Conservation (phyloP, 2,797 vertebrate genomes). For the Oryzias sinensis region DNA sequence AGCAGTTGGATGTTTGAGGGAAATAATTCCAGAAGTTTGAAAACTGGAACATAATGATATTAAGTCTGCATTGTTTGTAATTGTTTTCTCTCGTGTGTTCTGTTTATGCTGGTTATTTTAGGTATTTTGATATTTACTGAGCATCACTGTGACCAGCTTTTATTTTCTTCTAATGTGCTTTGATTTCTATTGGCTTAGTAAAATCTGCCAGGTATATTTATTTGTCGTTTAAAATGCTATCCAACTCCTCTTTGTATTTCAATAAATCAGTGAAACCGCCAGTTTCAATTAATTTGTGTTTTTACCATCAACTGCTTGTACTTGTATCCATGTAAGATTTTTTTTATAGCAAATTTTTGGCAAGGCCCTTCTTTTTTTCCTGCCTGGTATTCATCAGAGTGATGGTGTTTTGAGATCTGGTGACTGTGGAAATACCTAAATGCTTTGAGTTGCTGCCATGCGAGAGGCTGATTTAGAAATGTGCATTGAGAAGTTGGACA, state of each 20-base stretch:
- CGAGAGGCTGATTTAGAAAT: too few relatives aligned
- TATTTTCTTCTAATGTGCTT: not conserved
- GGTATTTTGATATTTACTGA: not conserved
- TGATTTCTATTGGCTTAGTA: not conserved
- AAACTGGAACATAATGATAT: too few relatives aligned
- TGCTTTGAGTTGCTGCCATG: too few relatives aligned
- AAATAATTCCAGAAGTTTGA: not conserved
- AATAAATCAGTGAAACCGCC: slow-evolving; percentile 44
- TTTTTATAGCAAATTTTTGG: too few relatives aligned
- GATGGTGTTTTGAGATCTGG: too few relatives aligned
- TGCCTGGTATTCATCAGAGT: too few relatives aligned
- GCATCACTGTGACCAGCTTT: not conserved
- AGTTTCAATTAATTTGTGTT: not conserved
- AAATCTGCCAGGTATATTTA: slow-evolving; percentile 23
- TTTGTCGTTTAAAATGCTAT: slow-evolving; percentile 42
- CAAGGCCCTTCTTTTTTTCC: too few relatives aligned
- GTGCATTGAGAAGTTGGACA: too few relatives aligned
- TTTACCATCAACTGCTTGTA: not conserved
- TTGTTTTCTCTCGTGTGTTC: too few relatives aligned
- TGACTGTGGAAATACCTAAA: too few relatives aligned
- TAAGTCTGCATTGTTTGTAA: too few relatives aligned
- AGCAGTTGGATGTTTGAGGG: not conserved
- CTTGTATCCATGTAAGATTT: too few relatives aligned
- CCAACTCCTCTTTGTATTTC: slow-evolving; percentile 15
- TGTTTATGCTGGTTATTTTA: not conserved